phyloP scores from a whole-genome alignment of 2,797 vertebrate species.

The Sebastes itinus region DNA sequence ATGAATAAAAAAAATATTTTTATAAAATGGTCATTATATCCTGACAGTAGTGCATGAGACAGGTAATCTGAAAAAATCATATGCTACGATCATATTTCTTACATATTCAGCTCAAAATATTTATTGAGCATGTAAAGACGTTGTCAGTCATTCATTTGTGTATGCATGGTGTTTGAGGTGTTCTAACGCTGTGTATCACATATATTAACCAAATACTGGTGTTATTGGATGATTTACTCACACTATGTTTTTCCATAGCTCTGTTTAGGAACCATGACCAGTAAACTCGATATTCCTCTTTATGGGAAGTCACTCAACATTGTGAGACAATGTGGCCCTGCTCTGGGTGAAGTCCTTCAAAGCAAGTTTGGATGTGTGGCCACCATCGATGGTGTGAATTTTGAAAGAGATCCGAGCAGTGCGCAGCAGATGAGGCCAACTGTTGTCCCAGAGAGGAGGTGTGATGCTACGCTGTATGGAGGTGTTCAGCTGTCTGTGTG shows the following conservation, averaged over 20 bases:
- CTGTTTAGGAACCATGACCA: conserved; percentile 34
- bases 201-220: not conserved
- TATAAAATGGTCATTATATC: too few species aligned
- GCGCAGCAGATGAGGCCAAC: not conserved
- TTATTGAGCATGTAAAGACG: not conserved
- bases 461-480: conserved; percentile 31
- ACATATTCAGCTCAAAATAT: not conserved
- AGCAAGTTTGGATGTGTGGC: conserved; percentile 82
- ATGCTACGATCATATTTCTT: too few species aligned
- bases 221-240: not conserved
- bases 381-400: conserved; percentile 51
- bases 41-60: too few species aligned
- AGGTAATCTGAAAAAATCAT: too few species aligned
- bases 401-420: accelerated
- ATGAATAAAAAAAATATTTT: too few species aligned
- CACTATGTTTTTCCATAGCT: not conserved
- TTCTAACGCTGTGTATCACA: not conserved
- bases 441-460: conserved; percentile 45
- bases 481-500: conserved; percentile 83
- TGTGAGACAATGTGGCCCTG: conserved; percentile 53
- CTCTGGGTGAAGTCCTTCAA: conserved; percentile 67
- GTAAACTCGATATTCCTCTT: conserved; percentile 56
- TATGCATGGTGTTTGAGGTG: not conserved
- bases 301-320: conserved; percentile 30
- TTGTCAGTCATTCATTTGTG: not conserved